Conservation (phyloP, 1,140 invertebrate species). For the Cotesia chilonis region DNA sequence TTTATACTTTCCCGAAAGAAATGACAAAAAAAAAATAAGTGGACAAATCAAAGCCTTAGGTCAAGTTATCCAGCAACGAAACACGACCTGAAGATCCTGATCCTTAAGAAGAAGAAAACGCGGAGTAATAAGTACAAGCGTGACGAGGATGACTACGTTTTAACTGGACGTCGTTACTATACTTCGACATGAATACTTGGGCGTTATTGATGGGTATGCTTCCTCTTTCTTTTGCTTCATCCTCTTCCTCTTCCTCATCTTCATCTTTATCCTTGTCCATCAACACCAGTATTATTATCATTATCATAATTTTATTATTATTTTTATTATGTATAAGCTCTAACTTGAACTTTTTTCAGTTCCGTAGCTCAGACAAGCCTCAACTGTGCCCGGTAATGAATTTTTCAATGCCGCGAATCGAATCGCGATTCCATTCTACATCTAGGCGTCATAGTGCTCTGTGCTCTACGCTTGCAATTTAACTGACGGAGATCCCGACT, state of each 20-base stretch:
- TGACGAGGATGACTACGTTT: constrained; percentile 26
- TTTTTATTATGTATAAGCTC: background rate
- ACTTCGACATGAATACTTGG: constrained; percentile 23
- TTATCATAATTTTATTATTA: too few relatives aligned
- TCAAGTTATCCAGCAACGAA: background rate
- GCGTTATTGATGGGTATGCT: constrained; percentile 23
- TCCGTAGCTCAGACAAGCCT: background rate
- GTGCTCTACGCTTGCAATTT: too few relatives aligned
- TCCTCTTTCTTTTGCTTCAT: constrained; percentile 12
- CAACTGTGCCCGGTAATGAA: background rate
- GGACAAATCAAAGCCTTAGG: constrained; percentile 6
- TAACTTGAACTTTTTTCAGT: background rate
- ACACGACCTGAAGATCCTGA: constrained; percentile 12
- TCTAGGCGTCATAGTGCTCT: background rate
- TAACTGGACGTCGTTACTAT: background rate
- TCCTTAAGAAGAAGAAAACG: constrained; percentile 8
- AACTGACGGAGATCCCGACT: background rate
- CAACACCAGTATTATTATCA: background rate
- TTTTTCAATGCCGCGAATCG: constrained; percentile 20
- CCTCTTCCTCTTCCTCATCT: background rate
- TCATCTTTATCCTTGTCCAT: constrained; percentile 3
- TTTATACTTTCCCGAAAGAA: background rate
- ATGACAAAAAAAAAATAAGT: background rate
- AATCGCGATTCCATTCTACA: constrained; percentile 20
- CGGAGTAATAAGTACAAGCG: constrained; percentile 5